Conservation (phyloP, 2,888 invertebrate species). For the Cetonia aurata region DNA sequence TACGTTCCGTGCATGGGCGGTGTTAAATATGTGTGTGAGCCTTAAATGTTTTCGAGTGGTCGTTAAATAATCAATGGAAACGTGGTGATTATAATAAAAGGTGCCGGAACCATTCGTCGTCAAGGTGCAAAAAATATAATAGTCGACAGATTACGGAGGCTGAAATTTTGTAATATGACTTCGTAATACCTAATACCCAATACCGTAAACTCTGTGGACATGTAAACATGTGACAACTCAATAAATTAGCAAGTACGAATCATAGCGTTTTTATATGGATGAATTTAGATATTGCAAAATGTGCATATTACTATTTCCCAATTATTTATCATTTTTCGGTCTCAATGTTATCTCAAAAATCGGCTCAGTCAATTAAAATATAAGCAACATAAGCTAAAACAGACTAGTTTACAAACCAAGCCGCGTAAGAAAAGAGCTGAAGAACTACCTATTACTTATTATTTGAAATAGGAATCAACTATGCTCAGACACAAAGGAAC, state of each 20-base stretch:
- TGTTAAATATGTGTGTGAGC: conserved; percentile 44
- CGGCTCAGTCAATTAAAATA: too few relatives aligned
- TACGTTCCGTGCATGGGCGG: conserved; percentile 43
- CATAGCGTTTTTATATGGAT: neutral
- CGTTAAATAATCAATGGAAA: conserved; percentile 47
- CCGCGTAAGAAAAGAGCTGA: too few relatives aligned
- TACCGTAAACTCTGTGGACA: neutral
- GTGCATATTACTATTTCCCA: too few relatives aligned
- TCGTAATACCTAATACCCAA: conserved; percentile 18
- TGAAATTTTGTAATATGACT: conserved; percentile 34
- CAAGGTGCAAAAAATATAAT: conserved; percentile 42
- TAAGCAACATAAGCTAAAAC: too few relatives aligned
- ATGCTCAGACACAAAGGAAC: too few relatives aligned
- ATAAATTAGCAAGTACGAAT: too few relatives aligned
- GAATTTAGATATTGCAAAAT: neutral
- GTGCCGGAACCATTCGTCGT: conserved; percentile 45
- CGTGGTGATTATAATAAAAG: conserved; percentile 46
- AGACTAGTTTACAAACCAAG: too few relatives aligned
- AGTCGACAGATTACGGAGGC: conserved; percentile 36
- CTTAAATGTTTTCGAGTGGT: conserved; percentile 48
- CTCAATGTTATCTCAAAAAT: too few relatives aligned
- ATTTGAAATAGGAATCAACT: too few relatives aligned
- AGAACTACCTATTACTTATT: too few relatives aligned
- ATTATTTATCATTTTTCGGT: too few relatives aligned
- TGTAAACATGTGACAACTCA: conserved; percentile 1